Percentiles rank a stretch among this genome's conserved stretches.
Evolutionary conservation across 1,140 invertebrate genomes (phyloP).

Genomic region (Vanessa atalanta): DNA sequence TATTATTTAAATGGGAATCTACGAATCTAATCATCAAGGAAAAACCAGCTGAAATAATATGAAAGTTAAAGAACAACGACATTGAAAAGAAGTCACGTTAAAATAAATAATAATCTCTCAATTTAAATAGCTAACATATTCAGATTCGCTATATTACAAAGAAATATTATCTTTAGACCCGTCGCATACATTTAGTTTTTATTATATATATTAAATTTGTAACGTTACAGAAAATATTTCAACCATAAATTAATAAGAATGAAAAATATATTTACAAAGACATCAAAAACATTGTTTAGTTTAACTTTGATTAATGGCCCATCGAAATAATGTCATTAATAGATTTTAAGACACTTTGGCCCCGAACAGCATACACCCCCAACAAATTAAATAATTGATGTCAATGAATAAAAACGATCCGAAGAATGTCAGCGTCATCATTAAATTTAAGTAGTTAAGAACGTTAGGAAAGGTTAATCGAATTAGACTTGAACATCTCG

Average conservation of each 20-base stretch:
- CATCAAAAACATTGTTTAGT: neutral
- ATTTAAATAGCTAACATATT: neutral
- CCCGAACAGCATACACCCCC: constrained; percentile 31
- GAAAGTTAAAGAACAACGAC: neutral
- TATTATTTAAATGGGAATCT: too few species aligned
- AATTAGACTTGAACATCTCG: constrained; percentile 46
- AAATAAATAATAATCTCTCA: neutral
- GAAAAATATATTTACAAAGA: neutral
- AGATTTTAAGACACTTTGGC: neutral
- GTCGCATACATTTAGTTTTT: too few species aligned
- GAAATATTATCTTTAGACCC: too few species aligned
- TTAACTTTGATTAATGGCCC: neutral
- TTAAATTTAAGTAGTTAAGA: constrained; percentile 55
- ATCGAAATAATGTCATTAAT: neutral
- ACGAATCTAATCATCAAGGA: too few species aligned
- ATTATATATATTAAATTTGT: too few species aligned
- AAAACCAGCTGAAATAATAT: neutral
- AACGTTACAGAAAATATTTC: too few species aligned
- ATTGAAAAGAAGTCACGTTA: neutral
- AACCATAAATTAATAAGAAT: neutral
- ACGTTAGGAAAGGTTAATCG: constrained; percentile 67
- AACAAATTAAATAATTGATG: constrained; percentile 56
- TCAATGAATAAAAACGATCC: constrained; percentile 63
- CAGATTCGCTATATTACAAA: neutral
- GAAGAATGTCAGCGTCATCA: constrained; percentile 50